These are phyloP conservation scores for Anableps anableps DNA, from an alignment of 2,797 vertebrate species.

Conservation along the genomic window DNA sequence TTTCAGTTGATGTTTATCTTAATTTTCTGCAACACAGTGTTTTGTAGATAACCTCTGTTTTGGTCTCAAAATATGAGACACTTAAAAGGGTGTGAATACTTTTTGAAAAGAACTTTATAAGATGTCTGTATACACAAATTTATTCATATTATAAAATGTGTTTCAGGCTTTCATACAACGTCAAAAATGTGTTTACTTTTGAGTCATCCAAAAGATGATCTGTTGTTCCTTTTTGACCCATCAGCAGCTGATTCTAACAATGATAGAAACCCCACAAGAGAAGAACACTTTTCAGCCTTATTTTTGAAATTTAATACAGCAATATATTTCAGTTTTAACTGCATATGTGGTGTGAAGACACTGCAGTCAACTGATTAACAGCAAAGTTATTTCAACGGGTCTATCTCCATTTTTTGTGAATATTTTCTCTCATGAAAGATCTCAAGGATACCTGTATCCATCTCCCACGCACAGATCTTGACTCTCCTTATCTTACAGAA, in stretches of 20 bases:
- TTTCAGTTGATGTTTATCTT: no score
- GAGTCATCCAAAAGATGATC: neutral
- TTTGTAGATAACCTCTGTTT: no score
- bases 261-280: neutral
- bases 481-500: conserved; percentile 37
- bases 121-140: neutral
- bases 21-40: no score
- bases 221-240: neutral
- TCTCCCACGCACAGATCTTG: conserved; percentile 56
- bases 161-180: neutral
- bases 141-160: neutral
- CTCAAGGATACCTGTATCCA: conserved; percentile 64
- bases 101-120: neutral
- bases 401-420: conserved; percentile 40
- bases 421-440: conserved; percentile 43
- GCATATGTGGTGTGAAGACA: neutral
- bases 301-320: neutral
- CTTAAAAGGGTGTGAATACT: neutral
- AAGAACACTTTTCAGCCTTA: neutral
- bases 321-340: neutral
- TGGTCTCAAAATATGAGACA: no score
- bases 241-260: neutral
- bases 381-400: conserved; percentile 16
- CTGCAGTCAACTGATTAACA: neutral
- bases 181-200: neutral